Evolutionary conservation across 1,140 invertebrate genomes (phyloP).

Genomic region (Magallana ariakensis): DNA sequence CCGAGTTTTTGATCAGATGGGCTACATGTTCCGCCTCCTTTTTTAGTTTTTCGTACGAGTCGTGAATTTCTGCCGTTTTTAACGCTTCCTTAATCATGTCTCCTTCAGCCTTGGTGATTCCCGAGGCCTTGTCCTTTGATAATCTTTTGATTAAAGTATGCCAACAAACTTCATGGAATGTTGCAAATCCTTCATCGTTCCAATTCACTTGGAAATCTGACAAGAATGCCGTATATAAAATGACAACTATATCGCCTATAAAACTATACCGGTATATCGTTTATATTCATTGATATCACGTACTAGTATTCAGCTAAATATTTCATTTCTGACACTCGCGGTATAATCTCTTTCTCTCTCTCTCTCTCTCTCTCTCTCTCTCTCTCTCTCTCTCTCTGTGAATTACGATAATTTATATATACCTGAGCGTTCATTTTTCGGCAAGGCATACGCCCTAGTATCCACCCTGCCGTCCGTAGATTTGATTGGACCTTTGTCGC

Average conservation of each 20-base stretch:
- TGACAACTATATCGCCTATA: too few species aligned
- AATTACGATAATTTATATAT: background rate
- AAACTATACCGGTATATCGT: too few species aligned
- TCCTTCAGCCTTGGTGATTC: slow-evolving; percentile 53
- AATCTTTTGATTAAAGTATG: background rate
- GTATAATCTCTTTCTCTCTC: too few species aligned
- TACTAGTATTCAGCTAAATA: too few species aligned
- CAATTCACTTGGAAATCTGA: slow-evolving; percentile 45
- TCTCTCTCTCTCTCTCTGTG: too few species aligned
- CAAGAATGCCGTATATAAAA: too few species aligned
- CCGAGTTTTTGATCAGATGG: slow-evolving; percentile 59
- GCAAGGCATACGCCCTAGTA: background rate
- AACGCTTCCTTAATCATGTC: slow-evolving; percentile 64
- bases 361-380: too few species aligned
- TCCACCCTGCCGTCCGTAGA: slow-evolving; percentile 12
- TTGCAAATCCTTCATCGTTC: slow-evolving; percentile 58
- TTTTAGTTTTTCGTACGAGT: slow-evolving; percentile 55
- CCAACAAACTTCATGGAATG: slow-evolving; percentile 60
- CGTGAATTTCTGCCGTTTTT: slow-evolving; percentile 67
- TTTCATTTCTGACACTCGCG: too few species aligned
- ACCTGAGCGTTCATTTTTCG: background rate
- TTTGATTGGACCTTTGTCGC: background rate
- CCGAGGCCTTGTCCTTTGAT: background rate
- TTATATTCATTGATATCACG: too few species aligned
- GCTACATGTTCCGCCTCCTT: slow-evolving; percentile 61